Evolutionary conservation across 2,113 vertebrate species (phyloP), one percentile per base, ranked within the genome.

Genomic region (Pygoscelis adeliae): DNA sequence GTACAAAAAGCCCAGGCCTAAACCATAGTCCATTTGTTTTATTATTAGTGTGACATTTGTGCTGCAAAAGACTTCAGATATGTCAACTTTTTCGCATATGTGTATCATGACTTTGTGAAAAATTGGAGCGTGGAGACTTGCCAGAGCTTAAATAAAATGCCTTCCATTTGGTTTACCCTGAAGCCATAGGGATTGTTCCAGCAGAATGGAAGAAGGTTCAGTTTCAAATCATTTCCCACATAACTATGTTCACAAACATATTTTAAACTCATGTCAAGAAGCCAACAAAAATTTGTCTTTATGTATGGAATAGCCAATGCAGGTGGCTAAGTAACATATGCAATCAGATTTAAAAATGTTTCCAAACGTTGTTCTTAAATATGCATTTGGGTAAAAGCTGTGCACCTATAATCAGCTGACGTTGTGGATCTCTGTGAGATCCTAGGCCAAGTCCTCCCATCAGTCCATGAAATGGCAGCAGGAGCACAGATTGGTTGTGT

Each of bases 131-230:
- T 67, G 73, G 89, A 72, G 36, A 70, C 23, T 80, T 91, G 70
- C 81, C 87, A 96, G 53, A 87, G 8, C 47, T 85, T 79, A 95
- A 87, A 95, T 58, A 89, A 96, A 97, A 96, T 89, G 30, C 34
- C 58, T 96, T 92, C 77, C 36, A 49, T 84, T 96, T 96, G 65
- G 52, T 87, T 96, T 91, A 72, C 44, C 77, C 56, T 94, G 73
- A 87, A 95, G 73, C 77, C 32, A 30, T 34, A 87, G n/a, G 53
- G 56, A 53, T 91, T 72, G 32, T 53, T 96, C 53, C 47, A 95
- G 61, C 56, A 84, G 61, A 89, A 93, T 78, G 47, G 59, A 96
- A 79, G 83, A 93, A 85, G 22, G 49, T 82, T 52, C 80, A 69
- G 17, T 89, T 95, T 95, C 69, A 85, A 84, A 84, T 79, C 0